phyloP scores from a whole-genome alignment of 2,113 vertebrate species.

The Amblyornis subalaris region DNA sequence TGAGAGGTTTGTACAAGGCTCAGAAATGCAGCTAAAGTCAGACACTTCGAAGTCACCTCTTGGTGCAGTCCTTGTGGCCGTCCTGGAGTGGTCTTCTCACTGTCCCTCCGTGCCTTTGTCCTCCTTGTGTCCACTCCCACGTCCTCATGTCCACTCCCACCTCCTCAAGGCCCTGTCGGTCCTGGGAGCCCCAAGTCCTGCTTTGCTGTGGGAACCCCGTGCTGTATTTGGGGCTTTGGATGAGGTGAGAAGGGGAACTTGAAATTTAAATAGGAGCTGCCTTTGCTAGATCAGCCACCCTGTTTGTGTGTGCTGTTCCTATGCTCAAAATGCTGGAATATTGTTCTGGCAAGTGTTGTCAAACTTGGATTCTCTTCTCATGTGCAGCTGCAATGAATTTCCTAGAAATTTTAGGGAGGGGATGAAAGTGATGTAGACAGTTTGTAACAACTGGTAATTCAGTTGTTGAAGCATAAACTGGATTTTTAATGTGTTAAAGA shows the following conservation, averaged over 20 bases:
- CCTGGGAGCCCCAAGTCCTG: background rate
- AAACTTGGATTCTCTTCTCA: background rate
- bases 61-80: background rate
- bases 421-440: background rate
- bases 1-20: background rate
- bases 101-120: background rate
- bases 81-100: fast-evolving
- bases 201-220: background rate
- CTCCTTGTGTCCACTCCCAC: fast-evolving
- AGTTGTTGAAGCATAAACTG: background rate
- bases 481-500: background rate
- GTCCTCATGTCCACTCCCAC: background rate
- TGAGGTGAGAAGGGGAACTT: background rate
- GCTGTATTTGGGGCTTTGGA: background rate
- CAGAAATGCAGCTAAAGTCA: background rate
- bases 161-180: background rate
- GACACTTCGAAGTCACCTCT: background rate
- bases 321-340: background rate
- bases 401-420: background rate
- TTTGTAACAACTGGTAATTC: background rate
- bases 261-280: background rate
- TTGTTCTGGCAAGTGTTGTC: background rate
- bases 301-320: background rate
- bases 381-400: background rate
- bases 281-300: background rate